A percentile compares a stretch with the other conserved stretches of the same genome.
Conservation (phyloP, 2,113 vertebrate species). For the Tiliqua scincoides region DNA sequence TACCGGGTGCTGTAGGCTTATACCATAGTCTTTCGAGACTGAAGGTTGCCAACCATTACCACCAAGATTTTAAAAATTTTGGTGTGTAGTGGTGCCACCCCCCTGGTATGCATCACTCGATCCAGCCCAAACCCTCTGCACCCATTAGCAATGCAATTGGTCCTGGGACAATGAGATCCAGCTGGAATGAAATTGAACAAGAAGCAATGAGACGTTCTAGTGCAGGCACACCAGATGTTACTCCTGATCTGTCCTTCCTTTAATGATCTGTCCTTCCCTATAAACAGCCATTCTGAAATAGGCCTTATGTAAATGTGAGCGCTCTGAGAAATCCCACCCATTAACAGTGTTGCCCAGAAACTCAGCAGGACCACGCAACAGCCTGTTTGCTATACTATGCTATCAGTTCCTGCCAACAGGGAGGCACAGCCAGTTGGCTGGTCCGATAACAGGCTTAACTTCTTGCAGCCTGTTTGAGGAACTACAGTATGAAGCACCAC, state of each 20-base stretch:
- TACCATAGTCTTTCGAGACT: too few relatives aligned
- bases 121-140: too few relatives aligned
- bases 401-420: constrained; percentile 29
- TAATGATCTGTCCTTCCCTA: not conserved
- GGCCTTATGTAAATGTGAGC: not conserved
- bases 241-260: not conserved
- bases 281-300: not conserved
- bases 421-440: constrained; percentile 57
- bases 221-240: not conserved
- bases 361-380: constrained; percentile 22
- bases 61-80: too few relatives aligned
- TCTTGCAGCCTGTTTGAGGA: constrained; percentile 49
- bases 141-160: too few relatives aligned
- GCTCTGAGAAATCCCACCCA: too few relatives aligned
- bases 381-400: constrained; percentile 28
- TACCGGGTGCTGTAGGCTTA: too few relatives aligned
- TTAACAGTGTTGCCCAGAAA: constrained; percentile 24
- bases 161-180: not conserved
- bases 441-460: constrained; percentile 64
- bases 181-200: too few relatives aligned
- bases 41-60: too few relatives aligned
- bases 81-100: too few relatives aligned
- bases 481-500: not conserved
- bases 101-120: too few relatives aligned
- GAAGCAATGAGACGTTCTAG: too few relatives aligned